Evolutionary conservation across 1,140 invertebrate genomes (phyloP).

Genomic region (Laupala kohalensis): DNA sequence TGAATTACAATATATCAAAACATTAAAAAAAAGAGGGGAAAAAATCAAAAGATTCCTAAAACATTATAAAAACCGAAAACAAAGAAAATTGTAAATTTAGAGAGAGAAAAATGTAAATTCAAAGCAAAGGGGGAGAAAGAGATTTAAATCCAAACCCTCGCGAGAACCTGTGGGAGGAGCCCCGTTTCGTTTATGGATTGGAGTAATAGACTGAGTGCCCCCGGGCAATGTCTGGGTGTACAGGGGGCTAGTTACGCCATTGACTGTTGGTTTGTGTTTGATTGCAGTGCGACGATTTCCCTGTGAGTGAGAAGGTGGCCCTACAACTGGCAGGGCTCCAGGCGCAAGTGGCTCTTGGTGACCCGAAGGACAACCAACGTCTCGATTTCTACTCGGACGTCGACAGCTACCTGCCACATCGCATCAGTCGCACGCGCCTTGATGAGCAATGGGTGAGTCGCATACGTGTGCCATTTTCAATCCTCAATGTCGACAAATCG

Average conservation of each 20-base stretch:
- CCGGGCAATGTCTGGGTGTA: too few relatives aligned
- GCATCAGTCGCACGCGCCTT: conserved; percentile 56
- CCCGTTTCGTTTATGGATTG: too few relatives aligned
- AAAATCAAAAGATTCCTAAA: conserved; percentile 4
- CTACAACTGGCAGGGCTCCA: conserved; percentile 86
- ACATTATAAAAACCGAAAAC: too few relatives aligned
- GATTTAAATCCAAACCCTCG: too few relatives aligned
- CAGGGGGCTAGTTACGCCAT: not conserved
- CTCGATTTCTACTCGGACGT: conserved; percentile 68
- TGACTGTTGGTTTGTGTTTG: conserved; percentile 12
- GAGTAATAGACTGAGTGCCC: too few relatives aligned
- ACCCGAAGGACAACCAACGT: conserved; percentile 56
- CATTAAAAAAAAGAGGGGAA: not conserved
- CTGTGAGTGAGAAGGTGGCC: conserved; percentile 86
- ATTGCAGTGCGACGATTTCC: conserved; percentile 79
- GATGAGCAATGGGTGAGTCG: conserved; percentile 58
- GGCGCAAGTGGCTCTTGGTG: conserved; percentile 81
- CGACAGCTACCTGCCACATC: conserved; percentile 62
- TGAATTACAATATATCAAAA: not conserved
- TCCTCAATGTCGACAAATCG: too few relatives aligned
- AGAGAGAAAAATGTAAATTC: too few relatives aligned
- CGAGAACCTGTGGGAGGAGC: too few relatives aligned
- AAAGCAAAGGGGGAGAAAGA: too few relatives aligned
- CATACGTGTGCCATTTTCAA: too few relatives aligned
- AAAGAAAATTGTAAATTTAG: too few relatives aligned